These are phyloP conservation scores for Cirrhinus molitorella DNA, from an alignment of 2,797 vertebrate species.

Conservation along the genomic window DNA sequence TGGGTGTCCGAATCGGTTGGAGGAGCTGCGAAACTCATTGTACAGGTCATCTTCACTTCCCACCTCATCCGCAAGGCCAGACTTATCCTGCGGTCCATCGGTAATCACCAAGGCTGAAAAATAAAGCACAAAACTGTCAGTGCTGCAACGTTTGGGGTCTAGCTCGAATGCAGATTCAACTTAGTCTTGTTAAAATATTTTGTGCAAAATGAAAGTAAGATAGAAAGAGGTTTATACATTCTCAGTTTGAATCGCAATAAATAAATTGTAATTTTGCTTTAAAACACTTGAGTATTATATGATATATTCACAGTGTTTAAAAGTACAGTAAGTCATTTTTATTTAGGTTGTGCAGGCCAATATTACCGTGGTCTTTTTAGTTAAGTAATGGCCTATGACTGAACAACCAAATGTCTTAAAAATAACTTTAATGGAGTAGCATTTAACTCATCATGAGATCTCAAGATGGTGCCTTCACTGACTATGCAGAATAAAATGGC, in stretches of 20 bases:
- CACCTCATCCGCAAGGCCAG: slow-evolving; percentile 75
- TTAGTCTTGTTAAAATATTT: not conserved
- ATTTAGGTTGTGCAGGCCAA: not conserved
- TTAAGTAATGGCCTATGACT: not conserved
- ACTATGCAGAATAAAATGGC: slow-evolving; percentile 20
- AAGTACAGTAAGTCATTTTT: too few relatives aligned
- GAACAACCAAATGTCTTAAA: not conserved
- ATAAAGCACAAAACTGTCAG: slow-evolving; percentile 3
- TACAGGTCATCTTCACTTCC: slow-evolving; percentile 87
- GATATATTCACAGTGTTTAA: not conserved
- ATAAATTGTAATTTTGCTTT: not conserved
- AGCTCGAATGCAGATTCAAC: not conserved
- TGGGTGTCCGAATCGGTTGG: slow-evolving; percentile 81
- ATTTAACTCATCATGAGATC: slow-evolving; percentile 1
- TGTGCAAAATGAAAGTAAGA: not conserved
- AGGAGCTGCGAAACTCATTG: slow-evolving; percentile 80
- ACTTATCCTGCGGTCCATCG: slow-evolving; percentile 78
- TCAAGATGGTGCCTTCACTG: slow-evolving; percentile 7
- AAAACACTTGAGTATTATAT: not conserved
- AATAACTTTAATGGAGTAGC: not conserved
- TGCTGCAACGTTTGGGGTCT: not conserved
- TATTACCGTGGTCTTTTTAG: not conserved
- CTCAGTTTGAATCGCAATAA: not conserved
- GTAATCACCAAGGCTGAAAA: slow-evolving; percentile 78
- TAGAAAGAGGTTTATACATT: not conserved